Evolutionary conservation across 2,797 vertebrate species (phyloP).

Genomic region (Spheniscus humboldti): DNA sequence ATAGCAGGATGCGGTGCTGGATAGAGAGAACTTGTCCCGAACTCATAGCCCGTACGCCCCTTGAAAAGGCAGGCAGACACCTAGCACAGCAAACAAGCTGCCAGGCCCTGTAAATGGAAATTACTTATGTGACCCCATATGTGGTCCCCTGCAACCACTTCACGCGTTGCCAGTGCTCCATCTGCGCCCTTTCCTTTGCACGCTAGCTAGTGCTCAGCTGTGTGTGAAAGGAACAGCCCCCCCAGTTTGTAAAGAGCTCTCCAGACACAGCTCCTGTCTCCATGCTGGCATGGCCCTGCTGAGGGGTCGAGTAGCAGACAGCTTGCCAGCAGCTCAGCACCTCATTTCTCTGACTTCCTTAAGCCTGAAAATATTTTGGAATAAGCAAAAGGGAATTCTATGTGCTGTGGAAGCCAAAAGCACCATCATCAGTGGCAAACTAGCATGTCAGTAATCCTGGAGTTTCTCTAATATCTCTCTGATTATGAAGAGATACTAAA

Average conservation of each 20-base stretch:
- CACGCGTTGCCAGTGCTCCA: neutral
- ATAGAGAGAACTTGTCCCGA: neutral
- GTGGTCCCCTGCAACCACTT: neutral
- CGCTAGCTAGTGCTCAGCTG: neutral
- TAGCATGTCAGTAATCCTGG: neutral
- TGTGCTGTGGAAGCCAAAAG: neutral
- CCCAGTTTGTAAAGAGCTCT: neutral
- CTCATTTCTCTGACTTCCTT: neutral
- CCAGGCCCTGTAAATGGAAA: neutral
- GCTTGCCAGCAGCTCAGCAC: neutral
- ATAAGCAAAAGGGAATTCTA: neutral
- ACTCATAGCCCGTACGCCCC: neutral
- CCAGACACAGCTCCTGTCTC: neutral
- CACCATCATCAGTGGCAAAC: neutral
- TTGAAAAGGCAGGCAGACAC: neutral
- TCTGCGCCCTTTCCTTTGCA: neutral
- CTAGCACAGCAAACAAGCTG: neutral
- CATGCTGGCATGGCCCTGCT: neutral
- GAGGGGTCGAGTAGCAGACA: accelerated
- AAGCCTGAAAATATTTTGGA: neutral
- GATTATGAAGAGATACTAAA: neutral
- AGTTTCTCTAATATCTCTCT: neutral
- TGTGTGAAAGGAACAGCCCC: neutral
- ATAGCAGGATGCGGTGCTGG: neutral
- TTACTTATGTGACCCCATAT: neutral